Base-by-base conservation (phyloP, 2,113 vertebrate species). In the Marmota monax region DNA sequence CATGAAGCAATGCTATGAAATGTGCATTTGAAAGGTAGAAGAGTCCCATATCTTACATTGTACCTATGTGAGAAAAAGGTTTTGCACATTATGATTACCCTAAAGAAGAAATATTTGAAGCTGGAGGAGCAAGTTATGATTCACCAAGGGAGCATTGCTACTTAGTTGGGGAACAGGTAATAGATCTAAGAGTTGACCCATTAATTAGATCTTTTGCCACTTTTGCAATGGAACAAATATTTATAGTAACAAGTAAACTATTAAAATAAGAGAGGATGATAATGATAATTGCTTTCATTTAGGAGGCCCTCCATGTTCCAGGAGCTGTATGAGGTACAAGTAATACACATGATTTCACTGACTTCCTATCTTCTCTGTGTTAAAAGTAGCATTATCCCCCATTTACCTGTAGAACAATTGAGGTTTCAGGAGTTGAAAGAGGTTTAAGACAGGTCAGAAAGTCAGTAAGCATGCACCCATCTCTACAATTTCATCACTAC, bases 31-130 rank as follows among this genome's bases (percentile, higher is more conserved):
- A 29, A 23, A 2, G 13, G 20, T 29, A 20, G 14, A 37, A 85
- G 56, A 92, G 61, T 72, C n/a, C 18, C 74, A 69, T 20, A 45
- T 25, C 58, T 61, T 25, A 2, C 58, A 61, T 25, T 7, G 79
- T 14, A 34, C 20, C 13, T 29, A 2, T 67, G 17, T 67, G 25
- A 37, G 53, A 92, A 12, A 76, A 96, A 70, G 74, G 4, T 27
- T 45, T 65, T 86, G 16, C 42, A 92, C 2, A 37, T 76, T 84
- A 53, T 84, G 51, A 48, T 53, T 73, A 84, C 11, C 72, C 7
- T 37, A 90, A 67, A 90, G 34, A 92, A 92, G 27, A 87, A 94
- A 70, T 74, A 78, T 42, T 53, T 85, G 23, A 92, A 92, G 56
- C 25, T 84, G 37, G 65, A 74, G 56, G 2, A 73, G 6, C 65